Conservation (phyloP, 2,888 invertebrate genomes). For the Machimus atricapillus region DNA sequence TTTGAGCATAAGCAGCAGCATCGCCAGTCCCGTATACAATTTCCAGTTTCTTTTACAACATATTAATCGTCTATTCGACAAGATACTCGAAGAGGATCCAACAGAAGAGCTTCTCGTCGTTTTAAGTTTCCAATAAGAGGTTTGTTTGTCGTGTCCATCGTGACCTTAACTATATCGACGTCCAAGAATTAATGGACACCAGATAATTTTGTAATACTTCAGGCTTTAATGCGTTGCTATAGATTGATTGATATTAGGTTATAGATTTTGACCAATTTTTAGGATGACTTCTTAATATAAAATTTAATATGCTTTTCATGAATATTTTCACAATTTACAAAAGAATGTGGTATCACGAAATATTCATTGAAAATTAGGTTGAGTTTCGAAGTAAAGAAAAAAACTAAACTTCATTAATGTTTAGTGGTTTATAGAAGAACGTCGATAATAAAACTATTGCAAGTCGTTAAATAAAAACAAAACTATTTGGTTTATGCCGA, state of each 20-base stretch:
- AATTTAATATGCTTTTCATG: neutral
- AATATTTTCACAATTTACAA: neutral
- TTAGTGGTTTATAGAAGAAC: neutral
- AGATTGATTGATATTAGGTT: neutral
- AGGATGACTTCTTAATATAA: neutral
- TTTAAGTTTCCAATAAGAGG: constrained; percentile 6
- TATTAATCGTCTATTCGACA: neutral
- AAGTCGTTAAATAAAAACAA: too few relatives aligned
- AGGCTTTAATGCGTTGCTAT: neutral
- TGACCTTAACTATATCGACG: constrained; percentile 25
- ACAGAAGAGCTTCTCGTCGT: neutral
- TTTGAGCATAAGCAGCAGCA: neutral
- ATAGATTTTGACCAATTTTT: neutral
- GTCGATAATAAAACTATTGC: too few relatives aligned
- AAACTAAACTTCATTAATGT: neutral
- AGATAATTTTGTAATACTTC: neutral
- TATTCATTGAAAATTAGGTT: neutral
- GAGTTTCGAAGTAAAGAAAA: neutral
- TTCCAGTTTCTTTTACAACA: neutral
- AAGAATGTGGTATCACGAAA: neutral
- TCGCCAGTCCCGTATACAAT: neutral
- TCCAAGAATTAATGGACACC: neutral
- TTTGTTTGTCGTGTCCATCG: constrained; percentile 18
- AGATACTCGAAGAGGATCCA: neutral
- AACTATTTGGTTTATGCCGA: too few relatives aligned